Percentiles rank a stretch among this genome's conserved stretches.
Evolutionary conservation across 2,888 invertebrate species (phyloP).

Genomic region (Gonocerus acuteangulatus): DNA sequence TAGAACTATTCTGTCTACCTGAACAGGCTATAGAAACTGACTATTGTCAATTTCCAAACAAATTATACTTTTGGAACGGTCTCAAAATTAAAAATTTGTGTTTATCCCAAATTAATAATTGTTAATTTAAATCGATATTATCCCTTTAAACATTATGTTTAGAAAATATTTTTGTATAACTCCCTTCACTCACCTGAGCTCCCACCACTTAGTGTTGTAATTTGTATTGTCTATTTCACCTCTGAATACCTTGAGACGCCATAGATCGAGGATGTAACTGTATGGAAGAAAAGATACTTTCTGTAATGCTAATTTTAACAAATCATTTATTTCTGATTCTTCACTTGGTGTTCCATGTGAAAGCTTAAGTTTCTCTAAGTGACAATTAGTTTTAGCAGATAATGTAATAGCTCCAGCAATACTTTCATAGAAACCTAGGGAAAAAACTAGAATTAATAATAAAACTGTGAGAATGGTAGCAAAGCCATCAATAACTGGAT

Average conservation of each 20-base stretch:
- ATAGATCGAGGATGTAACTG: slow-evolving; percentile 20
- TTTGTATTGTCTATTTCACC: slow-evolving; percentile 20
- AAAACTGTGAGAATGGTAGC: too few relatives aligned
- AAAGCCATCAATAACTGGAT: too few relatives aligned
- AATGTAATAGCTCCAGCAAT: slow-evolving; percentile 16
- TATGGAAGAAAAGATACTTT: slow-evolving; percentile 27
- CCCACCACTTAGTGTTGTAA: slow-evolving; percentile 27
- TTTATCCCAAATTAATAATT: too few relatives aligned
- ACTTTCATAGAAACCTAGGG: slow-evolving; percentile 17
- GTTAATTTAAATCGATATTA: too few relatives aligned
- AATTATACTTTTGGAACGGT: too few relatives aligned
- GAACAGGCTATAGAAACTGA: too few relatives aligned
- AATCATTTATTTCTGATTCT: slow-evolving; percentile 10
- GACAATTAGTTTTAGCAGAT: slow-evolving; percentile 1
- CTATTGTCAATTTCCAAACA: too few relatives aligned
- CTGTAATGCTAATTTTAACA: slow-evolving; percentile 23
- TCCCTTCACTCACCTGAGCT: slow-evolving; percentile 23
- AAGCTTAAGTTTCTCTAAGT: slow-evolving; percentile 2
- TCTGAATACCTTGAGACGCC: slow-evolving; percentile 26
- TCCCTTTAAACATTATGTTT: too few relatives aligned
- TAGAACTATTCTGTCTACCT: too few relatives aligned
- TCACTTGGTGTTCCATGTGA: not conserved
- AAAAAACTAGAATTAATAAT: not conserved
- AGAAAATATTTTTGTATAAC: too few relatives aligned
- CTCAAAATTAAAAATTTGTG: too few relatives aligned